Evolutionary conservation across 2,888 invertebrate species (phyloP).

Genomic region (Malthinus flaveolus): DNA sequence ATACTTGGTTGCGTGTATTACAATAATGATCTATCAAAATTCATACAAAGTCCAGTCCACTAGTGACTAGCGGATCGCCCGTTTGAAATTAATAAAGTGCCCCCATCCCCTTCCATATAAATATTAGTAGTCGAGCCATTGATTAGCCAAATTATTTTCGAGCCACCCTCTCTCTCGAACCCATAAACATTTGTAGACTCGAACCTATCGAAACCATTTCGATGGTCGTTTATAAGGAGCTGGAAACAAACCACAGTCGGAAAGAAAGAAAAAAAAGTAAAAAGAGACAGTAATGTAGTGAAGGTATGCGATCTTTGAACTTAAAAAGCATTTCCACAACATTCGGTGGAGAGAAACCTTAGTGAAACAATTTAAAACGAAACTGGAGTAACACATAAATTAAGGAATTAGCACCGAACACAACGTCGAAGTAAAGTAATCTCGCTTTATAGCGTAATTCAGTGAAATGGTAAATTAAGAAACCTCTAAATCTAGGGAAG

Average conservation of each 20-base stretch:
- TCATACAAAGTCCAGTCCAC: not conserved
- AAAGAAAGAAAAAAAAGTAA: too few relatives aligned
- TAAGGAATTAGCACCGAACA: constrained; percentile 28
- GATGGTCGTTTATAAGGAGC: too few relatives aligned
- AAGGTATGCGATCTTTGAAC: constrained; percentile 1
- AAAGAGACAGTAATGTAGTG: too few relatives aligned
- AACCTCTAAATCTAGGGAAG: constrained; percentile 27
- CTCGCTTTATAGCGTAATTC: constrained; percentile 29
- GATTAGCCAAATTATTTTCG: too few relatives aligned
- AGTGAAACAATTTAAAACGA: constrained; percentile 18
- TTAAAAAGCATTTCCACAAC: constrained; percentile 7
- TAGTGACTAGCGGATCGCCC: too few relatives aligned
- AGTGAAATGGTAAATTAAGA: constrained; percentile 27
- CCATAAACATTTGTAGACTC: too few relatives aligned
- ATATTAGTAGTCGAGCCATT: too few relatives aligned
- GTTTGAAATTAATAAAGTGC: too few relatives aligned
- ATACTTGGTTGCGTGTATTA: constrained; percentile 19
- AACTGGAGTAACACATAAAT: constrained; percentile 28
- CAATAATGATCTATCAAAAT: constrained; percentile 35
- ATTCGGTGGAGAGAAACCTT: constrained; percentile 6
- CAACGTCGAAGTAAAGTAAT: constrained; percentile 30
- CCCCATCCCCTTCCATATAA: too few relatives aligned
- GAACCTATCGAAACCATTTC: too few relatives aligned
- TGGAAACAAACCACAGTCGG: too few relatives aligned
- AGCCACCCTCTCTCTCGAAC: too few relatives aligned